phyloP scores from a whole-genome alignment of 2,888 invertebrate species.

The Torymus tubicola region DNA sequence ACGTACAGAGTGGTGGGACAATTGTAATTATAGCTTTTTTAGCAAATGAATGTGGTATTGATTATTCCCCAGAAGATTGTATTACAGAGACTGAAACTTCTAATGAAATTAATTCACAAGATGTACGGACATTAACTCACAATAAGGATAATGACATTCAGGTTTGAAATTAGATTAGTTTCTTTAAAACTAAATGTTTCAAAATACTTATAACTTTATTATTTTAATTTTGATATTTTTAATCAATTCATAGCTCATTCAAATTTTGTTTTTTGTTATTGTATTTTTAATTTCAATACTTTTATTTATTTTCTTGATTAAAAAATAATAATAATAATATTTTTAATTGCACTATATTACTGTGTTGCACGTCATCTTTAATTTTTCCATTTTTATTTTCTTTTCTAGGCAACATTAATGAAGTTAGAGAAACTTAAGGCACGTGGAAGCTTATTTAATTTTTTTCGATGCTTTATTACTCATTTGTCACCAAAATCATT shows the following conservation, averaged over 20 bases:
- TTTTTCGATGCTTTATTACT: constrained; percentile 51
- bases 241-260: constrained; percentile 14
- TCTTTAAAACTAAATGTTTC: background rate
- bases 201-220: background rate
- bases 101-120: constrained; percentile 59
- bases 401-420: constrained; percentile 80
- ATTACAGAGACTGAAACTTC: constrained; percentile 69
- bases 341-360: constrained; percentile 20
- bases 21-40: constrained; percentile 78
- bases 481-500: constrained; percentile 38
- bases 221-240: constrained; percentile 12
- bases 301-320: background rate
- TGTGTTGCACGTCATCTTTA: constrained; percentile 51
- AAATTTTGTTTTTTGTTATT: constrained; percentile 22
- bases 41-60: constrained; percentile 76
- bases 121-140: constrained; percentile 59
- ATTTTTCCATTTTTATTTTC: constrained; percentile 69
- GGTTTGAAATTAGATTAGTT: constrained; percentile 63
- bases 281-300: constrained; percentile 26
- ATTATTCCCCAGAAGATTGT: constrained; percentile 77
- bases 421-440: constrained; percentile 81
- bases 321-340: constrained; percentile 12
- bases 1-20: constrained; percentile 80
- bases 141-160: constrained; percentile 71
- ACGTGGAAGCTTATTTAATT: constrained; percentile 77